Percentiles rank a stretch among this genome's conserved stretches.
phyloP scores from a whole-genome alignment of 2,113 vertebrate species.

The Bubo blakistoni region DNA sequence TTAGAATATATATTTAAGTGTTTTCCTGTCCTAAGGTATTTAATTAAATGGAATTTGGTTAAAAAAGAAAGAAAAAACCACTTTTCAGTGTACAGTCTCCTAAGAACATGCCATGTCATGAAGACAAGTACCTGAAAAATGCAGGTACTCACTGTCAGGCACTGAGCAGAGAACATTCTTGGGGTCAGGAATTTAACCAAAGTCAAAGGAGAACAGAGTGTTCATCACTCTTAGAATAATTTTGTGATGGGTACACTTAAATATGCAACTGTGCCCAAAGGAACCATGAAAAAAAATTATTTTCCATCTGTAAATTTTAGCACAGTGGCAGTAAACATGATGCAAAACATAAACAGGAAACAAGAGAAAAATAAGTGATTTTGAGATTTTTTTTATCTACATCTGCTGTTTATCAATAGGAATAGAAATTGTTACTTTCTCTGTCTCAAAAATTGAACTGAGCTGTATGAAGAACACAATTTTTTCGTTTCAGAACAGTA shows the following conservation, averaged over 20 bases:
- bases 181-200: neutral
- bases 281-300: neutral
- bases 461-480: neutral
- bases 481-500: neutral
- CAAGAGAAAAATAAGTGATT: neutral
- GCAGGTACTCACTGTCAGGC: neutral
- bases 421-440: neutral
- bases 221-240: neutral
- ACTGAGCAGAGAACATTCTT: neutral
- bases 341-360: neutral
- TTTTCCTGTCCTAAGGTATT: neutral
- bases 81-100: neutral
- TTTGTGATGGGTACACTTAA: neutral
- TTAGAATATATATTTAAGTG: neutral
- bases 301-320: neutral
- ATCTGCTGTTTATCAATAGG: neutral
- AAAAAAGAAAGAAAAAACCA: neutral
- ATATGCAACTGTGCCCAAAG: fast-evolving
- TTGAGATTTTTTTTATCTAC: neutral
- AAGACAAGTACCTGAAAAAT: neutral
- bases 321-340: neutral
- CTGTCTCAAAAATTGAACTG: neutral
- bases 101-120: neutral
- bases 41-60: neutral
- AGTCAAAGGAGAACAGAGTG: neutral